phyloP scores from a whole-genome alignment of 2,888 invertebrate genomes.

The Phragmatobia fuliginosa region DNA sequence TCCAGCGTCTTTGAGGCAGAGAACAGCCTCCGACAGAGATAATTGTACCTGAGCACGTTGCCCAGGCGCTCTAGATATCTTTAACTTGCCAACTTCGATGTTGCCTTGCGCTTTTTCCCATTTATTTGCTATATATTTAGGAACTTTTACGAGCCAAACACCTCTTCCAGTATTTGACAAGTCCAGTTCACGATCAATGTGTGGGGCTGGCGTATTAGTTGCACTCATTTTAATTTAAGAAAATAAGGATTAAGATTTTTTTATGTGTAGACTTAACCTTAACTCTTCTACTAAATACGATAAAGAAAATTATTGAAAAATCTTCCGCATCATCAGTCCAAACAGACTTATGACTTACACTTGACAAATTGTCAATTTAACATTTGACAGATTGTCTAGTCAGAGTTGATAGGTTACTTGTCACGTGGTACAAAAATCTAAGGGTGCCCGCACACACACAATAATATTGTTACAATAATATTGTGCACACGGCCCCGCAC shows the following conservation, averaged over 20 bases:
- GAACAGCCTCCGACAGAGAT: slow-evolving; percentile 92
- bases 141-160: slow-evolving; percentile 98
- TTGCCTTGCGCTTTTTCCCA: slow-evolving; percentile 97
- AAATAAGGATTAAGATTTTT: neutral
- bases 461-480: too few relatives aligned
- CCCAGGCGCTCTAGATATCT: slow-evolving; percentile 93
- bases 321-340: neutral
- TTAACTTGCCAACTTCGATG: slow-evolving; percentile 97
- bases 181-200: slow-evolving; percentile 93
- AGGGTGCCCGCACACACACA: too few relatives aligned
- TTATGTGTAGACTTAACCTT: neutral
- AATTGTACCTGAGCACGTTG: slow-evolving; percentile 96
- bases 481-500: too few relatives aligned
- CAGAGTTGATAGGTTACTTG: neutral
- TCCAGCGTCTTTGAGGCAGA: slow-evolving; percentile 91
- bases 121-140: slow-evolving; percentile 97
- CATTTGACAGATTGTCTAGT: neutral
- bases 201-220: slow-evolving; percentile 68
- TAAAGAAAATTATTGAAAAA: neutral
- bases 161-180: slow-evolving; percentile 95
- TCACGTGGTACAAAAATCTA: too few relatives aligned
- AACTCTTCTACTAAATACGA: neutral
- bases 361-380: too few relatives aligned
- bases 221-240: slow-evolving; percentile 52
- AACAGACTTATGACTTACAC: neutral